Conservation (phyloP, 2,888 invertebrate genomes). For the Epirrhoe tristata region DNA sequence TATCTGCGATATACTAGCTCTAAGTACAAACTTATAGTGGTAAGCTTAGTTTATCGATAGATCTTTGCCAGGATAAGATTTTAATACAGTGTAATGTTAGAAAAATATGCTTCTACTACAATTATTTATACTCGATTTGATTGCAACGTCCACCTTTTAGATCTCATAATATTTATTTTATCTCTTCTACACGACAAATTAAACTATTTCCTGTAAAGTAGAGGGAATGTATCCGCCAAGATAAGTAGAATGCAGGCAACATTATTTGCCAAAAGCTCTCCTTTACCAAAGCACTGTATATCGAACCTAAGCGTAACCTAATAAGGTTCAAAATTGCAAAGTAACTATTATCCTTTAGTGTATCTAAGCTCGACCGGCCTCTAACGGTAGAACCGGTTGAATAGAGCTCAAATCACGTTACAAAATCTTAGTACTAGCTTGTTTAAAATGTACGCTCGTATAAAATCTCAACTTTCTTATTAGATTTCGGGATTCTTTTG, state of each 20-base stretch:
- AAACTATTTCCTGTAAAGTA: not conserved
- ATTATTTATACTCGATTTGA: not conserved
- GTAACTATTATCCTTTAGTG: conserved; percentile 34
- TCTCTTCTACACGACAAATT: not conserved
- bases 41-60: too few species aligned
- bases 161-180: not conserved
- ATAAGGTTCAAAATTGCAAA: conserved; percentile 30
- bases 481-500: too few species aligned
- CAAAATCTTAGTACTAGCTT: conserved; percentile 22
- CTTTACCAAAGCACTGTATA: conserved; percentile 1
- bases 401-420: conserved; percentile 46
- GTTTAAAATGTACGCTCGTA: conserved; percentile 5
- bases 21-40: not conserved
- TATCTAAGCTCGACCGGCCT: conserved; percentile 46
- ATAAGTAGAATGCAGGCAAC: conserved; percentile 18
- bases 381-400: conserved; percentile 70
- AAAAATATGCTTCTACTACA: too few species aligned
- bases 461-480: not conserved
- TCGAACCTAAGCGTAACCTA: not conserved
- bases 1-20: not conserved
- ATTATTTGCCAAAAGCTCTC: conserved; percentile 25
- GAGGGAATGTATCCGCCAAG: conserved; percentile 3
- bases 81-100: too few species aligned
- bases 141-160: not conserved
- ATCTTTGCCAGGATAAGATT: too few species aligned